Base-by-base conservation (phyloP, 2,113 vertebrate genomes). In the Amphiprion ocellaris region DNA sequence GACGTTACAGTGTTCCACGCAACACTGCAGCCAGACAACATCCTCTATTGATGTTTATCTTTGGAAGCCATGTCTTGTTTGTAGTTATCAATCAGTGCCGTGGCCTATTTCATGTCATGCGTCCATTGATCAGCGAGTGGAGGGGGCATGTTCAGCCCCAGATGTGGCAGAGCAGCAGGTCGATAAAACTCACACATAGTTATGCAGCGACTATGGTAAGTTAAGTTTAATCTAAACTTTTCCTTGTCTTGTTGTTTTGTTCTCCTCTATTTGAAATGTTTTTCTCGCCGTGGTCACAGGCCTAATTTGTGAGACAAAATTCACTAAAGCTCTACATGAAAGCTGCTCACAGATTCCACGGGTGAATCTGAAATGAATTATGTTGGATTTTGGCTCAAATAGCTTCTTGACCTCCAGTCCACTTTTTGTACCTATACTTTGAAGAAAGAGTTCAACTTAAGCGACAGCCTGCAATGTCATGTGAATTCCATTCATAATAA, bases 61-160 rank as follows among this genome's bases (percentile, higher is more conserved):
- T 19, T 33, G 68, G 60, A 73, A 28, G 52, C 28, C 53, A 55
- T 72, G 81, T 75, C 71, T 79, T 74, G 78, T 81, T 78, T 81
- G 69, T 26, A 63, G 84, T 79, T 83, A 85, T 70, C 79, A 60
- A 81, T 83, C 78, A 78, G 84, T 8, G 56, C 54, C 1, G 58
- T 81, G 87, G 55, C 83, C 88, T 82, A 68, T 79, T 88, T 84
- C 61, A 88, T 86, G 81, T 77, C 71, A 70, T 64, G 75, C 21
- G 54, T 5, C 52, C 24, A 79, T 85, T 39, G 84, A 90, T 87
- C 60, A 26, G 53, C 24, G 2, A 49, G 15, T 54, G 39, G 50
- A 33, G 50, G 14, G 12, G 52, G 17, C 41, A 58, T 21, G 44
- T 72, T 76, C 64, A 60, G 11, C 28, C 46, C 16, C 62, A 8